Evolutionary conservation across 1,140 invertebrate genomes (phyloP).

Genomic region (Gonioctena quinquepunctata): DNA sequence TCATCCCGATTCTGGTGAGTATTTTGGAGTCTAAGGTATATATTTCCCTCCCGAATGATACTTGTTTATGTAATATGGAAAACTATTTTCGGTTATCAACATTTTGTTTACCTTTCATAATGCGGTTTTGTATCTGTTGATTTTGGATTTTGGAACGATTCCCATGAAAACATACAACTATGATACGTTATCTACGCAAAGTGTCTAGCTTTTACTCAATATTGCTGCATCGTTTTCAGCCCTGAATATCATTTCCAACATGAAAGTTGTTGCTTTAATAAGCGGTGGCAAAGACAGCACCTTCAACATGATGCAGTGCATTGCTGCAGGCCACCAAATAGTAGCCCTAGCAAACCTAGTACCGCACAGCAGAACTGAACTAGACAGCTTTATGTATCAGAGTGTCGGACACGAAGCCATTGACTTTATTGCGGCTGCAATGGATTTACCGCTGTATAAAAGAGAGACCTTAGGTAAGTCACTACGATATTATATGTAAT

Average conservation of each 20-base stretch:
- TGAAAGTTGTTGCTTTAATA: constrained; percentile 87
- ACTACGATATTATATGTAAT: too few relatives aligned
- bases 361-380: constrained; percentile 87
- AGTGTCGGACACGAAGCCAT: constrained; percentile 96
- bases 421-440: constrained; percentile 88
- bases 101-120: too few relatives aligned
- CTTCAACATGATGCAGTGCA: constrained; percentile 98
- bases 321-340: constrained; percentile 93
- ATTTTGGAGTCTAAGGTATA: too few relatives aligned
- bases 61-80: too few relatives aligned
- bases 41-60: too few relatives aligned
- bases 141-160: too few relatives aligned
- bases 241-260: constrained; percentile 51
- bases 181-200: too few relatives aligned
- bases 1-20: background rate
- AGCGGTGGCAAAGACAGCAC: constrained; percentile 99
- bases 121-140: too few relatives aligned
- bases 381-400: constrained; percentile 99
- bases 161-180: too few relatives aligned
- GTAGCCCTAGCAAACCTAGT: constrained; percentile 95
- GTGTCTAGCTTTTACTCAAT: too few relatives aligned
- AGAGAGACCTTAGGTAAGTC: constrained; percentile 77
- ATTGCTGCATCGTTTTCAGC: background rate
- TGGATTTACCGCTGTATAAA: constrained; percentile 89
- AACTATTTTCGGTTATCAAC: too few relatives aligned